Evolutionary conservation across 2,888 invertebrate species (phyloP), one percentile per base, ranked within the genome.

Genomic region (Stenolophus ochropezus): DNA sequence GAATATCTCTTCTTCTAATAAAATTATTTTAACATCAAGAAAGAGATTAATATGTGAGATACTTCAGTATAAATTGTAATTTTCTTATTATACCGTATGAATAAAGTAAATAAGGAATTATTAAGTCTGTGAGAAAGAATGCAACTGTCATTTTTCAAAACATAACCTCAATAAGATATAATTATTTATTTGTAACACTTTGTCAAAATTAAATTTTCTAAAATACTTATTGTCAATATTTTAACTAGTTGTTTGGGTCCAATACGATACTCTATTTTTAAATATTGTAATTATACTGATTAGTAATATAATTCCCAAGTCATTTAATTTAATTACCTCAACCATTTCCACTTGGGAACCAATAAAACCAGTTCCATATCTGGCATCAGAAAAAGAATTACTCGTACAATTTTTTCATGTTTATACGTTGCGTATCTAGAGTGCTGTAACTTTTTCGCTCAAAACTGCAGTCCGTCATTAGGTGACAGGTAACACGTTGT

Each of bases 401-500:
- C 33, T 11, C 33, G 6, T 42, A n/a, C n/a, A n/a, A n/a, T n/a
- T n/a, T n/a, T n/a, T n/a, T n/a, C n/a, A n/a, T n/a, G n/a, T n/a
- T n/a, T n/a, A n/a, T n/a, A n/a, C n/a, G n/a, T n/a, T n/a, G 33
- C 33, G 11, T 42, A 42, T 42, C 33, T 42, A 42, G 33, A 42
- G 33, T 42, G 33, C 4, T 42, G 2, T 42, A 1, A 11, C 56
- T 21, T 2, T 74, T n/a, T 53, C 61, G 61, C 61, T 77, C 77
- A 77, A 77, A 56, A 61, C 21, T 77, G 14, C 4, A n/a, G 58
- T 61, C 61, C 77, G 61, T 77, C 77, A 77, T 77, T 77, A 58
- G 61, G 77, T 61, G 77, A 77, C 77, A 77, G 61, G 33, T 77
- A 77, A 77, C 61, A 77, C 56, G 58, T 77, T 77, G 58, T 61